Conservation (phyloP, 2,888 invertebrate species). For the Dioctria rufipes region DNA sequence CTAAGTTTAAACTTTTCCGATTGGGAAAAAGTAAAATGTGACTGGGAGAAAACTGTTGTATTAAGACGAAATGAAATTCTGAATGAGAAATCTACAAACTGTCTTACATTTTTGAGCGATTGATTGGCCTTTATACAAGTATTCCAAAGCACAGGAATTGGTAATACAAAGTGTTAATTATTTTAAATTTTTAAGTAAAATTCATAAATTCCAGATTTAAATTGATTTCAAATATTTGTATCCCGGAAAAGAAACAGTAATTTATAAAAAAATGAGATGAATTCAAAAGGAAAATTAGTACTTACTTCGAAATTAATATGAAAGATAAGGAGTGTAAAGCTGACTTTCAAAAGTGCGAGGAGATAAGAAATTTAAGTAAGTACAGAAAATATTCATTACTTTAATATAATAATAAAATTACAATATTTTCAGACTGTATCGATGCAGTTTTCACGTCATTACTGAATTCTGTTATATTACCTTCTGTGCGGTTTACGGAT, state of each 20-base stretch:
- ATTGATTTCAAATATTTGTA: background rate
- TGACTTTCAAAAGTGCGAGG: no score
- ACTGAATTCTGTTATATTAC: no score
- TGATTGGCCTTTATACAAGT: background rate
- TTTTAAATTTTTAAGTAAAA: background rate
- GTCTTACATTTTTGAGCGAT: background rate
- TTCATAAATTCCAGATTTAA: background rate
- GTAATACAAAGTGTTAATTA: background rate
- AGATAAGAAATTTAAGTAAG: no score
- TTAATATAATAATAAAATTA: no score
- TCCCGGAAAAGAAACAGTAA: background rate
- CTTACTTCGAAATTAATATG: no score
- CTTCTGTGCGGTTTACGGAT: no score
- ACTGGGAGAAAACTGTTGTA: background rate
- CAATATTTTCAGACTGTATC: no score
- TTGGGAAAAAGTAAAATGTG: background rate
- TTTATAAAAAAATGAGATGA: background rate
- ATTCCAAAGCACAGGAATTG: background rate
- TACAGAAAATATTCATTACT: no score
- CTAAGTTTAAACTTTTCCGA: background rate
- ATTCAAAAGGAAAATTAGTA: no score
- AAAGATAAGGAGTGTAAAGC: no score
- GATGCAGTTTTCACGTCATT: no score
- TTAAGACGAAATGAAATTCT: background rate
- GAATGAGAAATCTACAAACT: background rate